Percentiles rank a stretch among this genome's conserved stretches.
Evolutionary conservation across 2,113 vertebrate species (phyloP).

Genomic region (Menura novaehollandiae): DNA sequence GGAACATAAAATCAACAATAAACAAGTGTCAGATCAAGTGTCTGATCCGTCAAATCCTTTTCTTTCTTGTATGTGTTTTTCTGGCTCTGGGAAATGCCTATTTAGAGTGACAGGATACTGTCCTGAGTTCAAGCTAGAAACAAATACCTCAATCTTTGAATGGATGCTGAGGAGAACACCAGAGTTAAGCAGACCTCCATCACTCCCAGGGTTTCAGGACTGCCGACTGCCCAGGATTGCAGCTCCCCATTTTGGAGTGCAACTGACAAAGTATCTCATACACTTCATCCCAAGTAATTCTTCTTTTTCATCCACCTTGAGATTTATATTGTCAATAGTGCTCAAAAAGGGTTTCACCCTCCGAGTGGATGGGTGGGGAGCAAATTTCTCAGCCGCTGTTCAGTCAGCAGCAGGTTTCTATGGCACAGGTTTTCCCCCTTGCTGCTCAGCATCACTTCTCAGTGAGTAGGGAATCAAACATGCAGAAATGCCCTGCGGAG

Average conservation of each 20-base stretch:
- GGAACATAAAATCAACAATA: not conserved
- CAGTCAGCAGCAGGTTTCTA: not conserved
- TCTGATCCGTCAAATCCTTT: not conserved
- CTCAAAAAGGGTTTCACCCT: not conserved
- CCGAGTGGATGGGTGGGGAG: not conserved
- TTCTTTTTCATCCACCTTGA: not conserved
- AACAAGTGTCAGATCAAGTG: not conserved
- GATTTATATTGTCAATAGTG: not conserved
- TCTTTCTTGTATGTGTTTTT: not conserved
- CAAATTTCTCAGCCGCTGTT: not conserved
- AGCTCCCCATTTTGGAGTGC: not conserved
- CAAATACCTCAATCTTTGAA: not conserved
- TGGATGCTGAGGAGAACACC: not conserved
- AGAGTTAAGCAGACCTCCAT: not conserved
- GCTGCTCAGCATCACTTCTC: not conserved
- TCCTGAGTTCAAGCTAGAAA: not conserved
- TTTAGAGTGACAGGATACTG: not conserved
- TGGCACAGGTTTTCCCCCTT: not conserved
- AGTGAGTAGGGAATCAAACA: accelerated
- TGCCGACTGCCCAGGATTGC: not conserved
- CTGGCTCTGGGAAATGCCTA: not conserved
- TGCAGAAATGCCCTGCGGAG: not conserved
- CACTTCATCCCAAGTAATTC: not conserved
- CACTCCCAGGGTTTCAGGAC: not conserved
- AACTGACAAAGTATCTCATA: not conserved